A percentile compares a stretch with the other conserved stretches of the same genome.
These are phyloP conservation scores for Dendroctonus ponderosae DNA, from an alignment of 1,140 invertebrate genomes.

Conservation along the genomic window DNA sequence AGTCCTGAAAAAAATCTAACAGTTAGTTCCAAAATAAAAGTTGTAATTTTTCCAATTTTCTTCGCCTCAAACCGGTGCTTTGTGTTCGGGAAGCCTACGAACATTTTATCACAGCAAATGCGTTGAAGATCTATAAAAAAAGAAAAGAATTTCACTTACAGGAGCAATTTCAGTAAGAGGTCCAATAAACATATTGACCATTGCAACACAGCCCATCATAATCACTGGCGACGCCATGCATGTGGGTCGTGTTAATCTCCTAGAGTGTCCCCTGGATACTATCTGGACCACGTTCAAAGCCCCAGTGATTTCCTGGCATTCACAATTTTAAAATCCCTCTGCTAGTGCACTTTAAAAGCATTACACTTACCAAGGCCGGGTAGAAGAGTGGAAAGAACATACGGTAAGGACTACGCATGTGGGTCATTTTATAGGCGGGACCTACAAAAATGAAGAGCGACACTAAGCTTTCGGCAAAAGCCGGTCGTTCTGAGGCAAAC, in stretches of 20 bases:
- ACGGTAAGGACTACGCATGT: conserved; percentile 42
- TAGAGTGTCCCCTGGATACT: conserved; percentile 38
- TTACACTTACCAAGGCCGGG: conserved; percentile 36
- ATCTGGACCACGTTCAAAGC: conserved; percentile 40
- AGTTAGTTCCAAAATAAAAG: too few species aligned
- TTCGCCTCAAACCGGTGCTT: too few species aligned
- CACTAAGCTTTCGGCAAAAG: conserved; percentile 43
- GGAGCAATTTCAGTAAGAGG: conserved; percentile 43
- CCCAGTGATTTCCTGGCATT: conserved; percentile 37
- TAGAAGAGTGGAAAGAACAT: conserved; percentile 42
- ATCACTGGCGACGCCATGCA: conserved; percentile 42
- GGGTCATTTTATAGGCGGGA: conserved; percentile 45
- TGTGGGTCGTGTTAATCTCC: conserved; percentile 35
- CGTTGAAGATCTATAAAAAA: too few species aligned
- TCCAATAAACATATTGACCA: conserved; percentile 43
- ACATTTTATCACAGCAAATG: too few species aligned
- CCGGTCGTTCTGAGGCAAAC: conserved; percentile 50
- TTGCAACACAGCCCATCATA: conserved; percentile 38
- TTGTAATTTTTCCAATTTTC: too few species aligned
- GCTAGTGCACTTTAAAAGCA: background rate
- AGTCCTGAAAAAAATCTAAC: too few species aligned
- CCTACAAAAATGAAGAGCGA: conserved; percentile 44
- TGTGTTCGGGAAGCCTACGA: too few species aligned
- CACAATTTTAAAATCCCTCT: too few species aligned
- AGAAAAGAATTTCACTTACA: conserved; percentile 28